Base-by-base conservation (phyloP, 1,140 invertebrate genomes). In the Bemisia tabaci region DNA sequence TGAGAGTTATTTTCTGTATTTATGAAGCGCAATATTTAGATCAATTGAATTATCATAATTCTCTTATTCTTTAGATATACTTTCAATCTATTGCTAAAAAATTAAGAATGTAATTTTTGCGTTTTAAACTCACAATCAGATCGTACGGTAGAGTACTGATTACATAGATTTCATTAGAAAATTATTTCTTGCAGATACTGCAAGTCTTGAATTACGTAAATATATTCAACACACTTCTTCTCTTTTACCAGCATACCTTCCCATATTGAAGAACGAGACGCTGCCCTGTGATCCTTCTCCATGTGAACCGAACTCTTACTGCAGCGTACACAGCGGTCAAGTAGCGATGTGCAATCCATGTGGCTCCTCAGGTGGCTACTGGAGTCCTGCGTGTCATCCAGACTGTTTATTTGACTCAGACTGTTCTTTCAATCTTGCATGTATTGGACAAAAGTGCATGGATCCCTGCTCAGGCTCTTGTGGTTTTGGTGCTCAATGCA, bases 381-480 rank as follows among this genome's bases (percentile, higher is more conserved):
- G 85, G 69, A 84, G 87, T 77, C 84, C 87, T 2, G 79, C 80
- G 60, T 91, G 89, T 69, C 82, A 86, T 74, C 88, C 89, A 22
- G 87, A 91, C 78, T 91, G 89, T 77, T 75, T 91, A 33, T 80
- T 84, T 1, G 86, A 87, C 72, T 85, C 86, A 5, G 90, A 92
- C 70, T 93, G 91, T 81, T 78, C 85, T 24, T 87, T 87, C 68
- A 80, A 91, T 76, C 84, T 82, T 71, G 87, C 90, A 65, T 94
- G 91, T 74, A 78, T 92, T 26, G 82, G 84, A 62, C 83, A 86
- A 74, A 84, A 82, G 71, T 94, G 91, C 72, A 76, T 83, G 2
- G 87, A 92, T 77, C 90, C 90, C 39, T 94, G 91, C 72, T 84
- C 84, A 23, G 90, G 90, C 39, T 87, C 89, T 0, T 94, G 92